Conservation (phyloP, 2,797 vertebrate genomes). For the Rhinogobio ventralis region DNA sequence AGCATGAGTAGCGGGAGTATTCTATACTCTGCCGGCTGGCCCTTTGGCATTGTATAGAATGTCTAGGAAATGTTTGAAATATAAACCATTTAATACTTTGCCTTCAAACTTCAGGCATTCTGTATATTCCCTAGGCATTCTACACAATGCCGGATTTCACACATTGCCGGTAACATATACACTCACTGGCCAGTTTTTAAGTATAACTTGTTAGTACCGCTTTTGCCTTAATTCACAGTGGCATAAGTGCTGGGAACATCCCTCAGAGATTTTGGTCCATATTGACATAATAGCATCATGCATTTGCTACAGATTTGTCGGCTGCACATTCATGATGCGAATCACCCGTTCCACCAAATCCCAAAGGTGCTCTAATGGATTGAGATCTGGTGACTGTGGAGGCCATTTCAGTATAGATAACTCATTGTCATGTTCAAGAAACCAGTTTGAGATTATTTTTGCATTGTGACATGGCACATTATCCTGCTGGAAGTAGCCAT, state of each 20-base stretch:
- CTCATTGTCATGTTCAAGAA: not conserved
- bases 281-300: not conserved
- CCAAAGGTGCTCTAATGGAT: not conserved
- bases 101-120: too few relatives aligned
- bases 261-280: not conserved
- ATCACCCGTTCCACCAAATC: not conserved
- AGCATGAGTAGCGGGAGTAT: too few relatives aligned
- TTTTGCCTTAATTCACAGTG: not conserved
- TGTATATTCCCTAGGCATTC: too few relatives aligned
- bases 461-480: constrained; percentile 41
- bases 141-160: too few relatives aligned
- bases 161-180: not conserved
- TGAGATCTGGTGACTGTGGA: not conserved
- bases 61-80: too few relatives aligned
- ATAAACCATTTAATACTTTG: too few relatives aligned
- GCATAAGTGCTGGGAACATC: not conserved
- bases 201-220: not conserved
- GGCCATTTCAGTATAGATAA: not conserved
- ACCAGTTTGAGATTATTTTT: not conserved
- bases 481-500: constrained; percentile 55
- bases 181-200: not conserved
- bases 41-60: too few relatives aligned
- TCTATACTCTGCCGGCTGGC: too few relatives aligned
- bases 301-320: not conserved
- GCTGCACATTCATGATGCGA: not conserved